These are phyloP conservation scores for Colletes collaris DNA, from an alignment of 2,888 invertebrate genomes.

Conservation along the genomic window DNA sequence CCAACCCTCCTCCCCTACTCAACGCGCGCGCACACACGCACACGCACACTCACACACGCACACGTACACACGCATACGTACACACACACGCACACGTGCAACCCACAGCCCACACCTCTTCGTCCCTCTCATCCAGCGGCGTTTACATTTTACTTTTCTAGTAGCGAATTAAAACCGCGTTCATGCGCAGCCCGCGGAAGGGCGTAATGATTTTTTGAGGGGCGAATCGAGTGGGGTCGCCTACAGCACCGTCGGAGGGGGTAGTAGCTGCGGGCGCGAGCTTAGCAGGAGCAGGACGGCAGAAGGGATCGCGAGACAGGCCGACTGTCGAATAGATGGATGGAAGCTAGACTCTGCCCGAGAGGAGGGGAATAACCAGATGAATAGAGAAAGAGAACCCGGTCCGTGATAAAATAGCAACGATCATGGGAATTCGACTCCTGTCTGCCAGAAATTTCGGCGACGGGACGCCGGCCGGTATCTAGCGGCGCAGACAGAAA, in stretches of 20 bases:
- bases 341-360: conserved; percentile 34
- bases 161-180: conserved; percentile 86
- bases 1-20: conserved; percentile 64
- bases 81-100: no score
- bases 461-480: no score
- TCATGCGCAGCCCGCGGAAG: conserved; percentile 87
- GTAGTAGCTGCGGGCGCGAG: conserved; percentile 67
- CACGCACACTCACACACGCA: no score
- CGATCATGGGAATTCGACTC: conserved; percentile 20
- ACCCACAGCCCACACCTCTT: conserved; percentile 78
- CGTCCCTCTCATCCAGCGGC: conserved; percentile 65
- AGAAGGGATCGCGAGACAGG: conserved; percentile 66
- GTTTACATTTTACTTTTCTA: conserved; percentile 82
- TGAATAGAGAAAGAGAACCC: not conserved
- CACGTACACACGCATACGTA: no score
- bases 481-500: no score
- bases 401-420: conserved; percentile 17
- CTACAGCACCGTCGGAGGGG: conserved; percentile 81
- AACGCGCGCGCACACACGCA: conserved; percentile 38
- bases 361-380: not conserved
- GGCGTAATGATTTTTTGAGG: conserved; percentile 94
- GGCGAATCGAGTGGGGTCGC: conserved; percentile 90
- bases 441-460: not conserved
- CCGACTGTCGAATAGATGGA: conserved; percentile 55
- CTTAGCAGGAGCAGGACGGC: conserved; percentile 69